Percentiles rank a stretch among this genome's conserved stretches.
Evolutionary conservation across 1,140 invertebrate species (phyloP).

Genomic region (Aphaenogaster floridana): DNA sequence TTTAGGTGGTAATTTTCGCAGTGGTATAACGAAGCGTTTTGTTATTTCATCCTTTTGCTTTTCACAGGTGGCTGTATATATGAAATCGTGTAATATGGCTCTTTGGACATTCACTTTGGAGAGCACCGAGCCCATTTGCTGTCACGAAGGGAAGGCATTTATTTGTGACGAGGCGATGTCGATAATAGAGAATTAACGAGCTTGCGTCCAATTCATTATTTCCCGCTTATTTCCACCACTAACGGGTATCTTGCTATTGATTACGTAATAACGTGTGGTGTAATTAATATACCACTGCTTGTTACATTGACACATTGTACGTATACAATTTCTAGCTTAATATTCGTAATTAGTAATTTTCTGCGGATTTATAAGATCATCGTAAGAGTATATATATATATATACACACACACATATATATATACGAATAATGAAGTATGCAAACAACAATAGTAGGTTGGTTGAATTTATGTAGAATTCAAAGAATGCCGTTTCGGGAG

Average conservation of each 20-base stretch:
- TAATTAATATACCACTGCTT: conserved; percentile 7
- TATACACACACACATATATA: not conserved
- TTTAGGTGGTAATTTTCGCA: conserved; percentile 28
- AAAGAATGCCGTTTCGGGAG: conserved; percentile 32
- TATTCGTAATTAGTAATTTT: conserved; percentile 9
- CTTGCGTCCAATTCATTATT: conserved; percentile 33
- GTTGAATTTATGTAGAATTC: conserved; percentile 47
- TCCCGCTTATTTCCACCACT: not conserved
- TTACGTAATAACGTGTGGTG: conserved; percentile 2
- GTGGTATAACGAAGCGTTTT: not conserved
- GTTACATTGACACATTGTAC: not conserved
- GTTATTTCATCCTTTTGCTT: conserved; percentile 27
- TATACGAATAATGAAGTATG: conserved; percentile 11
- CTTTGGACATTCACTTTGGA: conserved; percentile 71
- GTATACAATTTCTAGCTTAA: not conserved
- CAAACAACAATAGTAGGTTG: not conserved
- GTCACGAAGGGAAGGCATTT: conserved; percentile 68
- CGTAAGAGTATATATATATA: not conserved
- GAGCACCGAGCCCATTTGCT: conserved; percentile 71
- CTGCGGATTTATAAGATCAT: not conserved
- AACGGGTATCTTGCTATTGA: not conserved
- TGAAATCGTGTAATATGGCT: conserved; percentile 66
- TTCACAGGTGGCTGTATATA: conserved; percentile 67
- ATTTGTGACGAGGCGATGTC: conserved; percentile 34
- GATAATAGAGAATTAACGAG: conserved; percentile 52